phyloP scores from a whole-genome alignment of 2,888 invertebrate genomes.

The Rhabditoides inermis region DNA sequence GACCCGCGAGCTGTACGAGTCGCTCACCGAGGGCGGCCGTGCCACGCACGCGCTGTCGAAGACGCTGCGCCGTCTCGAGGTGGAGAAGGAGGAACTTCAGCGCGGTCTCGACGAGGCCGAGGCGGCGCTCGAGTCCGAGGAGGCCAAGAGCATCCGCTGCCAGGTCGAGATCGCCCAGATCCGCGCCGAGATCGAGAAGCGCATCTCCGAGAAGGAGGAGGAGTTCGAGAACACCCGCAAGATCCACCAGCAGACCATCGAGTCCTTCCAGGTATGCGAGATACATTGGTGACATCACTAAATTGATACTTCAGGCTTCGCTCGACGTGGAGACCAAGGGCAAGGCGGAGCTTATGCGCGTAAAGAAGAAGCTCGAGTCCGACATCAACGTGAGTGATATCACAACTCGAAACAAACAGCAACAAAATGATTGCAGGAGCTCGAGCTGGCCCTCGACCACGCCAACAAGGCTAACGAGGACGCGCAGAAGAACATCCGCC shows the following conservation, averaged over 20 bases:
- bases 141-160: conserved; percentile 15
- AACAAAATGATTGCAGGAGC: conserved; percentile 60
- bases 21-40: conserved; percentile 67
- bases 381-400: conserved; percentile 75
- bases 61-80: conserved; percentile 92
- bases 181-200: conserved; percentile 96
- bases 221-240: conserved; percentile 90
- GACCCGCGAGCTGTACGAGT: conserved; percentile 96
- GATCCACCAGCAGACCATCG: conserved; percentile 89
- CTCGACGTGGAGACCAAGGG: conserved; percentile 74
- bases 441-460: conserved; percentile 96
- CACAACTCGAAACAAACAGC: too few species aligned
- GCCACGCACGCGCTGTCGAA: conserved; percentile 98
- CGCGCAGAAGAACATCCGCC: conserved; percentile 59
- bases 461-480: conserved; percentile 74
- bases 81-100: conserved; percentile 99
- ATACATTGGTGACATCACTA: not conserved
- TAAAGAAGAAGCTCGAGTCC: conserved; percentile 77
- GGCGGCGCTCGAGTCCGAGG: conserved; percentile 2
- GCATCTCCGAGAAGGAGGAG: conserved; percentile 99
- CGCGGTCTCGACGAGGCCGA: conserved; percentile 70
- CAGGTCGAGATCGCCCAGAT: conserved; percentile 89
- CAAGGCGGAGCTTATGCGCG: conserved; percentile 78
- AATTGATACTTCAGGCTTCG: conserved; percentile 68
- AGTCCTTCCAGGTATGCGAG: conserved; percentile 72